Conservation (phyloP, 37 sponge, comb jelly and placozoan genomes). For the Crambe crambe region DNA sequence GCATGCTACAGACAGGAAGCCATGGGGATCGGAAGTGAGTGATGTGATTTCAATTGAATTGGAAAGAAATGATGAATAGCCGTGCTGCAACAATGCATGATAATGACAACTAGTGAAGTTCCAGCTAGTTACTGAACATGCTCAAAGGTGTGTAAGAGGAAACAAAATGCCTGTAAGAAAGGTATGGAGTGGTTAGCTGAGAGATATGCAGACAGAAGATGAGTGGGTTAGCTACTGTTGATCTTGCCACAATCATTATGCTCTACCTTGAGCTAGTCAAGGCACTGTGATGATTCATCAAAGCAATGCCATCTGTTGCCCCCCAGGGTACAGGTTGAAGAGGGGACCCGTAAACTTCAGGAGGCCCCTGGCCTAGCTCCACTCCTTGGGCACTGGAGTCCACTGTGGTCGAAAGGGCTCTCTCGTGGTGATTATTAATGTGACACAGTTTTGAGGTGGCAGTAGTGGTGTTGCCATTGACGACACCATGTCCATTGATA, state of each 20-base stretch:
- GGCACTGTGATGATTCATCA: background rate
- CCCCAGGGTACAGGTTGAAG: background rate
- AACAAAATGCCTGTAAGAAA: too few species aligned
- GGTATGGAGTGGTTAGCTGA: too few species aligned
- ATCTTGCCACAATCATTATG: too few species aligned
- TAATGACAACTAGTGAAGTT: too few species aligned
- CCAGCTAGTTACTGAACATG: background rate
- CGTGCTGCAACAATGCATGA: too few species aligned
- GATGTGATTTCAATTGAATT: too few species aligned
- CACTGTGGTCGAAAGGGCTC: background rate
- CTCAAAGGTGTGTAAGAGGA: background rate
- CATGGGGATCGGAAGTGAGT: too few species aligned
- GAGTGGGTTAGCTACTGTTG: too few species aligned
- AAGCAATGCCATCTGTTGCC: background rate
- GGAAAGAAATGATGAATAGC: too few species aligned
- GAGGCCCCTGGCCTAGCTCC: background rate
- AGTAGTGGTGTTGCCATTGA: background rate
- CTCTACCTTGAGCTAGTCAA: background rate
- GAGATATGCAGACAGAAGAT: too few species aligned
- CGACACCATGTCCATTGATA: background rate
- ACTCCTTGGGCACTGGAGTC: background rate
- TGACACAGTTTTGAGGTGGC: constrained; percentile 7
- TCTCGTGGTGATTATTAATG: background rate
- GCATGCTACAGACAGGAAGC: too few species aligned
- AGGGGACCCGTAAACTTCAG: background rate